Conservation (phyloP, 2,888 invertebrate species). For the Teleiodes luculella region DNA sequence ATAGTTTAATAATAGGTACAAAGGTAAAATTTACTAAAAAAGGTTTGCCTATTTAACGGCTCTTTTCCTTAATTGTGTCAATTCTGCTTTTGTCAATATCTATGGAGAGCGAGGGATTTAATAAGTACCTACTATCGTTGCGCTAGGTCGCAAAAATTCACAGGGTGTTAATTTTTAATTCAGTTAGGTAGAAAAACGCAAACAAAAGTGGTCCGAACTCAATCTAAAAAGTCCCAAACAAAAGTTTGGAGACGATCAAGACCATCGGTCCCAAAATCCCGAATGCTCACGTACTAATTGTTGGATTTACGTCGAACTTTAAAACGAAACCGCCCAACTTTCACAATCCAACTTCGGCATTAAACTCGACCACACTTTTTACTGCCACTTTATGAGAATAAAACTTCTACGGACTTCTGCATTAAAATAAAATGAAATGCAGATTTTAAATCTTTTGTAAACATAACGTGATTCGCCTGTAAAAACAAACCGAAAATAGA, state of each 20-base stretch:
- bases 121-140: too few relatives aligned
- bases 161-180: too few relatives aligned
- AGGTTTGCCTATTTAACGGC: too few relatives aligned
- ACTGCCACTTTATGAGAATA: neutral
- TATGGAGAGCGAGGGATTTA: too few relatives aligned
- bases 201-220: too few relatives aligned
- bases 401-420: neutral
- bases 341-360: conserved; percentile 72
- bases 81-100: too few relatives aligned
- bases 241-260: neutral
- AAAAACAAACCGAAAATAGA: neutral
- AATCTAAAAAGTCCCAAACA: neutral
- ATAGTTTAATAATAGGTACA: too few relatives aligned
- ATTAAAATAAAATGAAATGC: neutral
- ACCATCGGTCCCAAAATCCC: conserved; percentile 27
- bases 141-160: too few relatives aligned
- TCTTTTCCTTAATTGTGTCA: too few relatives aligned
- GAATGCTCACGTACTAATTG: conserved; percentile 55
- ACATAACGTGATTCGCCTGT: too few relatives aligned
- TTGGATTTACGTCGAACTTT: conserved; percentile 66
- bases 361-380: conserved; percentile 44
- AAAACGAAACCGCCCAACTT: conserved; percentile 64
- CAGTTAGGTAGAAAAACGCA: too few relatives aligned
- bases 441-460: neutral
- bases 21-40: too few relatives aligned